These are phyloP conservation scores for Acrossocheilus fasciatus DNA, from an alignment of 2,797 vertebrate species.

Conservation along the genomic window DNA sequence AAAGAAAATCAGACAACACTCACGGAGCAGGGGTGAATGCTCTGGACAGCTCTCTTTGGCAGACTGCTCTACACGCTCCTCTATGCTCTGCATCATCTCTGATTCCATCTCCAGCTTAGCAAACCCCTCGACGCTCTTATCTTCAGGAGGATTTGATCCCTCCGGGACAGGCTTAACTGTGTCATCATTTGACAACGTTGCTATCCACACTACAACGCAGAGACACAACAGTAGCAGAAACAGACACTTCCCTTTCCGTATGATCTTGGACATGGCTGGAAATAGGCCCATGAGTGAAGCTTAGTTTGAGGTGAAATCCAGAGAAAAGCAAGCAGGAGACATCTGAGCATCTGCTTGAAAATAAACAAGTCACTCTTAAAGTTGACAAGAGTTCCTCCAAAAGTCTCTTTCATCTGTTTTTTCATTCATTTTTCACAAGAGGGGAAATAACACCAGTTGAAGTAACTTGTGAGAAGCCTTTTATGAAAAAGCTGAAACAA, in stretches of 20 bases:
- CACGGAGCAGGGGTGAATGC: constrained; percentile 86
- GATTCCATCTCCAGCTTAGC: constrained; percentile 16
- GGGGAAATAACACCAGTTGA: neutral
- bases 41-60: constrained; percentile 76
- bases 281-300: constrained; percentile 77
- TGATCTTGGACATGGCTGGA: constrained; percentile 69
- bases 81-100: constrained; percentile 44
- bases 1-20: constrained; percentile 69
- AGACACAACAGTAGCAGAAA: constrained; percentile 80
- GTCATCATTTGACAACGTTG: constrained; percentile 75
- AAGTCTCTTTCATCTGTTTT: neutral
- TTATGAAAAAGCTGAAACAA: neutral
- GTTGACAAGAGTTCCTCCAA: neutral
- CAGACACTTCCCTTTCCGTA: constrained; percentile 80
- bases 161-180: constrained; percentile 56
- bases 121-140: neutral
- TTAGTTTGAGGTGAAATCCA: constrained; percentile 33
- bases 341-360: constrained; percentile 32
- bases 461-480: neutral
- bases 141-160: neutral
- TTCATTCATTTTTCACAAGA: neutral
- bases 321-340: constrained; percentile 48
- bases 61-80: constrained; percentile 16
- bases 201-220: constrained; percentile 83
- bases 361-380: neutral